phyloP scores from a whole-genome alignment of 2,888 invertebrate genomes.

The Bellardia pandia region DNA sequence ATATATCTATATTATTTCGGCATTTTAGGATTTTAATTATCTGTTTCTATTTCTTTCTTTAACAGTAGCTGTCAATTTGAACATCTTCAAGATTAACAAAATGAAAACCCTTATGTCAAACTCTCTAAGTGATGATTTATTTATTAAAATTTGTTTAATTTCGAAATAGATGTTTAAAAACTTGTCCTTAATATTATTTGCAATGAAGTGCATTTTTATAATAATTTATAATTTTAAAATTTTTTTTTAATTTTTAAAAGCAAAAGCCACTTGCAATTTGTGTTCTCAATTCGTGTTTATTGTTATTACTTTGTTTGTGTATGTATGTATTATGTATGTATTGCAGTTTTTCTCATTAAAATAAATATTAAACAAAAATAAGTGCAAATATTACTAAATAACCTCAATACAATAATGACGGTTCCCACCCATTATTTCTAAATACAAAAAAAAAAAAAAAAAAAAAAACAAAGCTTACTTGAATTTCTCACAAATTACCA shows the following conservation, averaged over 20 bases:
- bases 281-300: constrained; percentile 57
- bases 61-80: no score
- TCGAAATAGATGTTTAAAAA: no score
- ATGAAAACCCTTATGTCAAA: no score
- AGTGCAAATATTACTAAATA: constrained; percentile 59
- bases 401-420: constrained; percentile 53
- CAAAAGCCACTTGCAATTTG: constrained; percentile 42
- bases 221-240: neutral
- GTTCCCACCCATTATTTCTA: constrained; percentile 57
- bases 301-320: constrained; percentile 16
- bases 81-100: no score
- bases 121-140: no score
- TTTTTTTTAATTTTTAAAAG: neutral
- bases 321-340: constrained; percentile 8
- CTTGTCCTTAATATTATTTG: neutral
- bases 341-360: constrained; percentile 64
- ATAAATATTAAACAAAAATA: constrained; percentile 59
- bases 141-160: no score
- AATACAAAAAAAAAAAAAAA: neutral
- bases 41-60: no score
- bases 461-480: constrained; percentile 10
- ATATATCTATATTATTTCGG: no score
- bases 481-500: constrained; percentile 43
- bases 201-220: constrained; percentile 1
- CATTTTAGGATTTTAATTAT: no score